A percentile compares a stretch with the other conserved stretches of the same genome.
Conservation (phyloP, 1,140 invertebrate species). For the Drosophila arawakana region DNA sequence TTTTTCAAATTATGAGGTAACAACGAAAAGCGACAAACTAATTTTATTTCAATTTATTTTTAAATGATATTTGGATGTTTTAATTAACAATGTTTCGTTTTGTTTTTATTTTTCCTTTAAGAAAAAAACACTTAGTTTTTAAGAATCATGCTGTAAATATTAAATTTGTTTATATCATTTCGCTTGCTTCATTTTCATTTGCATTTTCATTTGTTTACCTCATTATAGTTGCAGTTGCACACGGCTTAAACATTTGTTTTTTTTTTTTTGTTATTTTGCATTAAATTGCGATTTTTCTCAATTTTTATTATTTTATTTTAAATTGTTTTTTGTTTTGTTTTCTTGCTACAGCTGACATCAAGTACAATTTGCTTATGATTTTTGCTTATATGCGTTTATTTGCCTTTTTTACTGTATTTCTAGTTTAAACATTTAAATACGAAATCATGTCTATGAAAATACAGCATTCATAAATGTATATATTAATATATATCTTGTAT, state of each 20-base stretch:
- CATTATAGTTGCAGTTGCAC: conserved; percentile 11
- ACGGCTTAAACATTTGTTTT: conserved; percentile 13
- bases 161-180: conserved; percentile 31
- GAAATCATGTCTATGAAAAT: conserved; percentile 74
- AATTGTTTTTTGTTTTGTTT: conserved; percentile 45
- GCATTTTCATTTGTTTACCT: conserved; percentile 13
- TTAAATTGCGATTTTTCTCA: conserved; percentile 20
- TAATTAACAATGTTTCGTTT: conserved; percentile 77
- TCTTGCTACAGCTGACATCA: conserved; percentile 77
- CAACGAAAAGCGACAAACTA: conserved; percentile 32
- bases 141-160: conserved; percentile 78
- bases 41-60: conserved; percentile 72
- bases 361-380: conserved; percentile 76
- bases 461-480: conserved; percentile 62
- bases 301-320: conserved; percentile 47
- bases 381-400: conserved; percentile 56
- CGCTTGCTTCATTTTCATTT: conserved; percentile 20
- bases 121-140: conserved; percentile 81
- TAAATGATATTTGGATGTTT: conserved; percentile 77
- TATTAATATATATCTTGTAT: conserved; percentile 37
- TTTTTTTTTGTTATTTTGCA: conserved; percentile 36
- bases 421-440: conserved; percentile 76
- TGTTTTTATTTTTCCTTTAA: conserved; percentile 68
- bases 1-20: conserved; percentile 20
- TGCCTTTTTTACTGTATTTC: conserved; percentile 51